Percentiles rank a stretch among this genome's conserved stretches.
Evolutionary conservation across 2,113 vertebrate genomes (phyloP).

Genomic region (Sinocyclocheilus rhinocerous): DNA sequence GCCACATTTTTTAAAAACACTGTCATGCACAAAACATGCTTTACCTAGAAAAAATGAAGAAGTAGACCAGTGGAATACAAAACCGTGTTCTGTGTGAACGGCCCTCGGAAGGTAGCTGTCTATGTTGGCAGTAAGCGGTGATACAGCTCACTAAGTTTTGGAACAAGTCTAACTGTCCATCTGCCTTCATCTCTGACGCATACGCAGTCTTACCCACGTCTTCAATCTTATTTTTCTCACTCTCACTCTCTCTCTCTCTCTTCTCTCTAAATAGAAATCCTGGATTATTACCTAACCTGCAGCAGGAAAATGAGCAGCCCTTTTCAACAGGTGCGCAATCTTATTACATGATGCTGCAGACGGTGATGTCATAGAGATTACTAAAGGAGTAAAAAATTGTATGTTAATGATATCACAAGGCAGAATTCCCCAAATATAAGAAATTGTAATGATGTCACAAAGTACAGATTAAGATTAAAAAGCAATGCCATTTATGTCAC

Average conservation of each 20-base stretch:
- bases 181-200: background rate
- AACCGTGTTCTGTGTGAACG: background rate
- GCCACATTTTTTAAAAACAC: background rate
- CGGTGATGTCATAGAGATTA: constrained; percentile 16
- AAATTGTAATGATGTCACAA: background rate
- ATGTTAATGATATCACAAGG: background rate
- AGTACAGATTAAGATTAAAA: constrained; percentile 33
- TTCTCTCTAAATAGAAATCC: constrained; percentile 76
- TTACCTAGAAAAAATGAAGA: background rate
- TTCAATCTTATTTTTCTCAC: background rate
- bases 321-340: constrained; percentile 83
- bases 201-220: background rate
- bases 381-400: constrained; percentile 8
- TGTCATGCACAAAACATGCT: background rate
- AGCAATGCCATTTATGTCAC: constrained; percentile 24
- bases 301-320: constrained; percentile 82
- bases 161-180: background rate
- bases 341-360: background rate
- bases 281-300: constrained; percentile 91
- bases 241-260: background rate
- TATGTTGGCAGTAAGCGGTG: background rate
- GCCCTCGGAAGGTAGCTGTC: background rate
- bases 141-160: background rate
- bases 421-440: constrained; percentile 20
- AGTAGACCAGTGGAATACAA: background rate